Conservation (phyloP, 2,113 vertebrate genomes). For the Mus spicilegus region DNA sequence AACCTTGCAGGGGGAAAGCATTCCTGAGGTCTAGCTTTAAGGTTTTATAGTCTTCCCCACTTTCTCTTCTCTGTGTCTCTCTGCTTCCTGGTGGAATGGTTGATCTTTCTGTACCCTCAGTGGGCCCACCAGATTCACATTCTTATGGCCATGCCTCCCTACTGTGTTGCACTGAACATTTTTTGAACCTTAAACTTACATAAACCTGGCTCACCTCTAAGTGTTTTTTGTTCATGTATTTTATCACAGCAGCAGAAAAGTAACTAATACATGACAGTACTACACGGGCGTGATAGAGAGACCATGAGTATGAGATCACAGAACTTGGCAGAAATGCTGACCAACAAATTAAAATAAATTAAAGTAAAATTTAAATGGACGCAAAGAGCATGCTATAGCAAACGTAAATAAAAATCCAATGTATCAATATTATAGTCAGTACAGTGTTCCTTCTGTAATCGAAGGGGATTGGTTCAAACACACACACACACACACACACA, state of each 20-base stretch:
- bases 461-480: not conserved
- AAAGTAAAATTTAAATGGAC: not conserved
- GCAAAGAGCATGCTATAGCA: not conserved
- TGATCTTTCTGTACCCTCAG: not conserved
- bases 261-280: not conserved
- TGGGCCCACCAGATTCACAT: not conserved
- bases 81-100: not conserved
- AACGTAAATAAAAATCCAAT: not conserved
- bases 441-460: not conserved
- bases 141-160: not conserved
- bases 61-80: not conserved
- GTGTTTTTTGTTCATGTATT: not conserved
- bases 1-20: not conserved
- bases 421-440: not conserved
- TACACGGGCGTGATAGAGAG: too few species aligned
- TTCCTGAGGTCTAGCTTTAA: not conserved
- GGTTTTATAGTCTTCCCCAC: not conserved
- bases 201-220: not conserved
- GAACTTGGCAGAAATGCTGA: not conserved
- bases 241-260: not conserved
- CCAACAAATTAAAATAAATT: not conserved
- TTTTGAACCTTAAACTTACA: not conserved
- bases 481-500: not conserved
- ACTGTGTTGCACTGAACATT: not conserved
- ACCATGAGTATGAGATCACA: not conserved